Percentiles rank a stretch among this genome's conserved stretches.
These are phyloP conservation scores for Oxyruncus cristatus DNA, from an alignment of 2,113 vertebrate species.

Conservation along the genomic window DNA sequence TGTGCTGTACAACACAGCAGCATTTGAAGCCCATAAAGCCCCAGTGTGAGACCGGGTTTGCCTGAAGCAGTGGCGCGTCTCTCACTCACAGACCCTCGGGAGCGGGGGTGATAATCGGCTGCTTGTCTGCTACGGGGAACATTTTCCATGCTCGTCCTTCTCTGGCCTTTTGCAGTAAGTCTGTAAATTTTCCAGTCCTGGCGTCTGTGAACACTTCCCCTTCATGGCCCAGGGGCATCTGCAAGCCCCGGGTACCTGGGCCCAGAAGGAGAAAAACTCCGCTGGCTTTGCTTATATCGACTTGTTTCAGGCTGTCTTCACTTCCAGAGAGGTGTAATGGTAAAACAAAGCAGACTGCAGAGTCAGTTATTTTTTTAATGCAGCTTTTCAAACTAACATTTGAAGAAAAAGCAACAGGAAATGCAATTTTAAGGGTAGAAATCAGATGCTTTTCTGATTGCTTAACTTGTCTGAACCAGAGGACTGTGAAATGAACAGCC, in stretches of 20 bases:
- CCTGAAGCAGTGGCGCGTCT: accelerated
- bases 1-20: neutral
- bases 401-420: neutral
- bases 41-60: neutral
- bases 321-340: neutral
- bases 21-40: neutral
- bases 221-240: neutral
- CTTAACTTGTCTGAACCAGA: neutral
- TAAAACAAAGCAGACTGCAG: neutral
- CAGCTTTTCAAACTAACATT: neutral
- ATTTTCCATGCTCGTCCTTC: neutral
- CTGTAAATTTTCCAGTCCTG: neutral
- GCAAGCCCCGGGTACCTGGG: neutral
- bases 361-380: neutral
- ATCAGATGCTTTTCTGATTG: neutral
- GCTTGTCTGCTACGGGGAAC: neutral
- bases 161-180: neutral
- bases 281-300: neutral
- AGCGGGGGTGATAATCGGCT: neutral
- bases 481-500: neutral
- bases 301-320: neutral
- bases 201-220: accelerated
- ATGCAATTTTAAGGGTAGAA: neutral
- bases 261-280: neutral
- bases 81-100: accelerated